Conservation (phyloP, 2,113 vertebrate species). For the Apaloderma vittatum region DNA sequence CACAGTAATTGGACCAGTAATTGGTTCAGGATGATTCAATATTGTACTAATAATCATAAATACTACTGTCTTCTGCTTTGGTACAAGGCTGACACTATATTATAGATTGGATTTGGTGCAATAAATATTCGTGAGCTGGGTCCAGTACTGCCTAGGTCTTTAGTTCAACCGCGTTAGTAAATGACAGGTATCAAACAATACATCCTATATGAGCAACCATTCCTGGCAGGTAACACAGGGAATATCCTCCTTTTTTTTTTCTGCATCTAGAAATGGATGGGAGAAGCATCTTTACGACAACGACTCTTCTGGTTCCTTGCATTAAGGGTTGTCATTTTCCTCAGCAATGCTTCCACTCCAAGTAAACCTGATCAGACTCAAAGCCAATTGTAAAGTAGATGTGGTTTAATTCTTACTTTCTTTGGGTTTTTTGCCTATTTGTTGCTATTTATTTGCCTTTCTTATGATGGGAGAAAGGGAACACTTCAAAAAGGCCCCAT, state of each 20-base stretch:
- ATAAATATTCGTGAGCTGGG: slow-evolving; percentile 81
- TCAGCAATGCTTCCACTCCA: not conserved
- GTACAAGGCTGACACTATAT: slow-evolving; percentile 80
- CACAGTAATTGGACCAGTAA: slow-evolving; percentile 87
- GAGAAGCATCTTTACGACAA: not conserved
- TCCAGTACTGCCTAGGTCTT: slow-evolving; percentile 57
- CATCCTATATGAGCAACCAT: not conserved
- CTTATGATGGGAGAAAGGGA: rapidly evolving
- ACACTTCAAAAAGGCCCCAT: rapidly evolving
- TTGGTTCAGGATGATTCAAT: slow-evolving; percentile 88
- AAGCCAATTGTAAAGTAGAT: not conserved
- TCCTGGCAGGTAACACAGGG: not conserved
- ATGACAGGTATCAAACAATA: slow-evolving; percentile 54
- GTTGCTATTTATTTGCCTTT: not conserved
- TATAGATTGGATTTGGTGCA: slow-evolving; percentile 76
- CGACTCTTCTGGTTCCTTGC: not conserved
- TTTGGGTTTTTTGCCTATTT: not conserved
- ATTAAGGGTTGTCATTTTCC: not conserved
- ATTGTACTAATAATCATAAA: slow-evolving; percentile 89
- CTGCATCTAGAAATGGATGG: not conserved
- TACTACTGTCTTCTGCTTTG: slow-evolving; percentile 82
- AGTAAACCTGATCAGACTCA: not conserved
- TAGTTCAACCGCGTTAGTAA: slow-evolving; percentile 36
- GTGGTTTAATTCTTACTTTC: not conserved
- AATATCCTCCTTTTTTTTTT: not conserved